Percentiles rank a stretch among this genome's conserved stretches.
Conservation (phyloP, 2,797 vertebrate genomes). For the Phylloscopus collybita region DNA sequence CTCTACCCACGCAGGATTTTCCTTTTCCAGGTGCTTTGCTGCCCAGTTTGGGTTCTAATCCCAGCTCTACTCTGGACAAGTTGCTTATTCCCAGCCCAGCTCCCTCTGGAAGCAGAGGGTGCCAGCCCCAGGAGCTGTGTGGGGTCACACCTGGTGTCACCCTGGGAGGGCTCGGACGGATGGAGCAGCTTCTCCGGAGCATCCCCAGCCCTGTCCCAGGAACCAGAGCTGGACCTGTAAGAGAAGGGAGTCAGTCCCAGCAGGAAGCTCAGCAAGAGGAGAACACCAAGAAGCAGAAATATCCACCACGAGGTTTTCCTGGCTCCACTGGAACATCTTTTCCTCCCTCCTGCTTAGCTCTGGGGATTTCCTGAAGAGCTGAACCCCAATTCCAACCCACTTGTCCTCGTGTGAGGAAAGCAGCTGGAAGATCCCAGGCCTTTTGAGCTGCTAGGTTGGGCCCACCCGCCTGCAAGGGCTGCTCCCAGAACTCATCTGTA, state of each 20-base stretch:
- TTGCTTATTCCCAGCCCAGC: background rate
- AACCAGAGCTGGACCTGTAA: background rate
- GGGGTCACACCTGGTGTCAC: background rate
- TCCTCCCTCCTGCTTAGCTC: background rate
- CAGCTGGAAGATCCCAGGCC: background rate
- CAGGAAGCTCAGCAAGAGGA: background rate
- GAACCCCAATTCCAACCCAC: background rate
- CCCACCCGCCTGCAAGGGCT: background rate
- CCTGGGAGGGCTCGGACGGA: background rate
- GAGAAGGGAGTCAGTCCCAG: background rate
- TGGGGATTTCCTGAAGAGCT: background rate
- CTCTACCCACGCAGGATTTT: background rate
- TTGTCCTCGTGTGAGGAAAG: accelerated
- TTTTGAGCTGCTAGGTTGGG: background rate
- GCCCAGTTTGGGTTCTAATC: background rate
- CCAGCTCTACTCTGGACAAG: background rate
- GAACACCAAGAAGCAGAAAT: background rate
- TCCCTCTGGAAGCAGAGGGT: background rate
- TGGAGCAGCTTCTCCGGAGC: background rate
- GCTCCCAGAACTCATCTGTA: background rate
- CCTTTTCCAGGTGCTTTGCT: background rate
- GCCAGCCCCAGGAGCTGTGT: background rate
- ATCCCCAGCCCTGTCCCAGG: background rate
- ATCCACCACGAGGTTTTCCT: background rate
- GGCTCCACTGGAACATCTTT: background rate